Percentiles rank a stretch among this genome's conserved stretches.
These are phyloP conservation scores for Oryctes rhinoceros DNA, from an alignment of 1,140 invertebrate species.

Conservation along the genomic window DNA sequence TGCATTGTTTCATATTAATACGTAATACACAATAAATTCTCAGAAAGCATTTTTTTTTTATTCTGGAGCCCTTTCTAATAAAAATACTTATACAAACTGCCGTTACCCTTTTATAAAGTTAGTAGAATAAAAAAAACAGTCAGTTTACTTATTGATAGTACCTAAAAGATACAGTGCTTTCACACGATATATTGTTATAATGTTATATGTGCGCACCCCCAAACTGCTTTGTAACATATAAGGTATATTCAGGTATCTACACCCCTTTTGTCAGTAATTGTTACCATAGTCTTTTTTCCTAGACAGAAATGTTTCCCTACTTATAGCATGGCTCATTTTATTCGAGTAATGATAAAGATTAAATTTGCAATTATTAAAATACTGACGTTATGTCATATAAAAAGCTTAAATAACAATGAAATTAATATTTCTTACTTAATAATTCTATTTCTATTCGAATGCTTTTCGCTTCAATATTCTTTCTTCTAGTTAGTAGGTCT, in stretches of 20 bases:
- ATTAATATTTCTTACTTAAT: conserved; percentile 17
- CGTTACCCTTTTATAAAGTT: too few species aligned
- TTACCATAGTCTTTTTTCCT: neutral
- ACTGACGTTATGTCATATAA: neutral
- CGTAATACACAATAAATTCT: too few species aligned
- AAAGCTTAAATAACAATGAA: conserved; percentile 1
- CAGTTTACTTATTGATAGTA: conserved; percentile 17
- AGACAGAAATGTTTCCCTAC: neutral
- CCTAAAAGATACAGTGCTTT: conserved; percentile 14
- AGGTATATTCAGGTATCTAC: neutral
- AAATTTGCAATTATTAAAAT: neutral
- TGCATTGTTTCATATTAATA: too few species aligned
- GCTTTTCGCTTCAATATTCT: neutral
- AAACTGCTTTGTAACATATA: conserved; percentile 19
- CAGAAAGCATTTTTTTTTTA: too few species aligned
- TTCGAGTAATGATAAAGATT: neutral
- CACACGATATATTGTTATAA: conserved; percentile 7
- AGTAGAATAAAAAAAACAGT: conserved; percentile 11
- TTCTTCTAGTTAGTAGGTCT: neutral
- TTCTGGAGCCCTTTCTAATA: too few species aligned
- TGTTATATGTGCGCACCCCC: conserved; percentile 16
- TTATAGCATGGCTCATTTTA: conserved; percentile 18
- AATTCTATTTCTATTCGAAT: neutral
- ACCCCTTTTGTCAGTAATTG: neutral
- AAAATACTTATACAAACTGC: too few species aligned